Percentiles rank a stretch among this genome's conserved stretches.
Evolutionary conservation across 2,888 invertebrate genomes (phyloP).

Genomic region (Limenitis camilla): DNA sequence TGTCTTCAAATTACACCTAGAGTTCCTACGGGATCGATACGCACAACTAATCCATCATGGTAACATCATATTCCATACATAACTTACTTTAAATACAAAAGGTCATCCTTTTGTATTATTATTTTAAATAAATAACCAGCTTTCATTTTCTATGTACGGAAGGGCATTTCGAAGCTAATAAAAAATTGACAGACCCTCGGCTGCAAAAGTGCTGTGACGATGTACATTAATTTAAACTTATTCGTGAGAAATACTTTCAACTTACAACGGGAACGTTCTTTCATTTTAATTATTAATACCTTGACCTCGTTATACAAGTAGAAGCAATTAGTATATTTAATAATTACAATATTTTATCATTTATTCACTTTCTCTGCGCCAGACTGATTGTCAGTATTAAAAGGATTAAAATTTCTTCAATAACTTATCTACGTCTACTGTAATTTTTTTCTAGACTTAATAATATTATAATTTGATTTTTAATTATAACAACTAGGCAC

Average conservation of each 20-base stretch:
- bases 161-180: conserved; percentile 51
- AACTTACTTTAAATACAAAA: not conserved
- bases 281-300: conserved; percentile 64
- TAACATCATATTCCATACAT: not conserved
- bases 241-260: conserved; percentile 60
- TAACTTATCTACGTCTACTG: too few relatives aligned
- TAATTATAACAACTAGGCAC: too few relatives aligned
- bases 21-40: too few relatives aligned
- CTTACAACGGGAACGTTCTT: conserved; percentile 57
- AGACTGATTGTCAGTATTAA: too few relatives aligned
- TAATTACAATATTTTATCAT: conserved; percentile 16
- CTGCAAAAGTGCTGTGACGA: conserved; percentile 50
- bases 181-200: conserved; percentile 53
- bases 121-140: conserved; percentile 29
- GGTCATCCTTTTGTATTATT: not conserved
- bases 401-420: too few relatives aligned
- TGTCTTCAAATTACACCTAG: too few relatives aligned
- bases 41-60: not conserved
- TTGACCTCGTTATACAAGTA: conserved; percentile 39
- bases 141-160: conserved; percentile 35
- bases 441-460: too few relatives aligned
- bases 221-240: conserved; percentile 67
- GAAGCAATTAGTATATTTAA: conserved; percentile 10
- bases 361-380: too few relatives aligned
- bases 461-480: too few relatives aligned